These are phyloP conservation scores for Nomada hirtipes DNA, from an alignment of 2,888 invertebrate species.

Conservation along the genomic window DNA sequence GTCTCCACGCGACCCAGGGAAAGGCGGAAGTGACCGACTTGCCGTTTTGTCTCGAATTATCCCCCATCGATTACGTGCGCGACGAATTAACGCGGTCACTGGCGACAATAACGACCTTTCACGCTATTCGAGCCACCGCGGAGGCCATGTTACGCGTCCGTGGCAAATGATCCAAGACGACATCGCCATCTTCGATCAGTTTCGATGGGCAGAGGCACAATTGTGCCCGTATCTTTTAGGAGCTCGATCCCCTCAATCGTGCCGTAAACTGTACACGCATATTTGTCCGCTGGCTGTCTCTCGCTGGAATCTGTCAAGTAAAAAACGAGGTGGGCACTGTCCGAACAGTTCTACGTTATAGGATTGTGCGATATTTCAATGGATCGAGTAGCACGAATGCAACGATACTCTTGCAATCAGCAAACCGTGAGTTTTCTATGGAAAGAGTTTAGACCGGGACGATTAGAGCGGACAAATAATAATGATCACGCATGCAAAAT, in stretches of 20 bases:
- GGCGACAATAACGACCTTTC: slow-evolving; percentile 63
- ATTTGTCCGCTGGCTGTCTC: background rate
- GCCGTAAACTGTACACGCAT: background rate
- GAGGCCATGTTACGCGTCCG: slow-evolving; percentile 30
- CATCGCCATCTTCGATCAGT: background rate
- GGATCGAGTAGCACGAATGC: too few relatives aligned
- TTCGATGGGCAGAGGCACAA: too few relatives aligned
- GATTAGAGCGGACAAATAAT: too few relatives aligned
- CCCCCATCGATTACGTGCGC: slow-evolving; percentile 43
- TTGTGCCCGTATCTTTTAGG: slow-evolving; percentile 19
- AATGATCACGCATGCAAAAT: background rate
- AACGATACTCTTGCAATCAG: too few relatives aligned
- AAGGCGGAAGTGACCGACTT: slow-evolving; percentile 55
- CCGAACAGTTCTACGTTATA: too few relatives aligned
- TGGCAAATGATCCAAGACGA: background rate
- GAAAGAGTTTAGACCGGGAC: too few relatives aligned
- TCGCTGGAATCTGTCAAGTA: background rate
- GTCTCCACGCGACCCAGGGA: slow-evolving; percentile 20
- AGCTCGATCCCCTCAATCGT: slow-evolving; percentile 23
- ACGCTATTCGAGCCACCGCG: slow-evolving; percentile 41
- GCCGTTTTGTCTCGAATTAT: slow-evolving; percentile 49
- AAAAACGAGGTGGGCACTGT: background rate
- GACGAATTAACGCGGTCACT: slow-evolving; percentile 61
- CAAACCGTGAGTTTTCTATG: background rate
- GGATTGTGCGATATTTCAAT: too few relatives aligned